phyloP scores from a whole-genome alignment of 2,888 invertebrate species.

The Podotricha telesiphe region DNA sequence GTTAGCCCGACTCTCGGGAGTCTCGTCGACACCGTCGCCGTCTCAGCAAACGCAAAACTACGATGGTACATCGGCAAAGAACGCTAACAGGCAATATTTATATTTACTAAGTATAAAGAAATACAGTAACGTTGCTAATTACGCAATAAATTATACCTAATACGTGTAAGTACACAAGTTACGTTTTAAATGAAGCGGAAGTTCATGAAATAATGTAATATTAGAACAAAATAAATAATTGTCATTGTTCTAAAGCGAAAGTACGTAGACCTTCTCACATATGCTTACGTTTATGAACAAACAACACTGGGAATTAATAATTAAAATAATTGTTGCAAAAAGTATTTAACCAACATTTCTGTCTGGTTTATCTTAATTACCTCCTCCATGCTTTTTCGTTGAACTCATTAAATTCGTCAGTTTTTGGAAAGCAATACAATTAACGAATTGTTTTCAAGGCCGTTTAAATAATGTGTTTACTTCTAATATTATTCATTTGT shows the following conservation, averaged over 20 bases:
- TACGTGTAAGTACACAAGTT: slow-evolving; percentile 8
- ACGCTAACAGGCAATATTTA: slow-evolving; percentile 32
- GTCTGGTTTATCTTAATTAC: slow-evolving; percentile 30
- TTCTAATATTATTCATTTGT: slow-evolving; percentile 10
- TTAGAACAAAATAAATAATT: slow-evolving; percentile 3
- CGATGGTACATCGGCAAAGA: slow-evolving; percentile 40
- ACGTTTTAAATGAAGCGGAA: not conserved
- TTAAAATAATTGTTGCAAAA: slow-evolving; percentile 27
- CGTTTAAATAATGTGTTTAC: not conserved
- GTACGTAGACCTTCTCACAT: slow-evolving; percentile 14
- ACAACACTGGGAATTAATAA: slow-evolving; percentile 10
- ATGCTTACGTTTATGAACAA: not conserved
- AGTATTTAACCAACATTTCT: slow-evolving; percentile 24
- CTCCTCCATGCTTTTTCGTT: slow-evolving; percentile 19
- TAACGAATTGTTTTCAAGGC: slow-evolving; percentile 18
- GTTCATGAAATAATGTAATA: not conserved
- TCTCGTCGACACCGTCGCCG: slow-evolving; percentile 47
- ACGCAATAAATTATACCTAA: slow-evolving; percentile 32
- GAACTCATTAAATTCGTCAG: slow-evolving; percentile 17
- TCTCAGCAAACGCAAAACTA: slow-evolving; percentile 60
- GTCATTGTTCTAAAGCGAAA: slow-evolving; percentile 17
- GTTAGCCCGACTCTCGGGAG: slow-evolving; percentile 47
- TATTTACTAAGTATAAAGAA: slow-evolving; percentile 40
- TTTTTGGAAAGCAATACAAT: slow-evolving; percentile 21
- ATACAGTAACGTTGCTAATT: slow-evolving; percentile 36